A percentile compares a stretch with the other conserved stretches of the same genome.
phyloP scores from a whole-genome alignment of 2,797 vertebrate species.

The Tadarida brasiliensis region DNA sequence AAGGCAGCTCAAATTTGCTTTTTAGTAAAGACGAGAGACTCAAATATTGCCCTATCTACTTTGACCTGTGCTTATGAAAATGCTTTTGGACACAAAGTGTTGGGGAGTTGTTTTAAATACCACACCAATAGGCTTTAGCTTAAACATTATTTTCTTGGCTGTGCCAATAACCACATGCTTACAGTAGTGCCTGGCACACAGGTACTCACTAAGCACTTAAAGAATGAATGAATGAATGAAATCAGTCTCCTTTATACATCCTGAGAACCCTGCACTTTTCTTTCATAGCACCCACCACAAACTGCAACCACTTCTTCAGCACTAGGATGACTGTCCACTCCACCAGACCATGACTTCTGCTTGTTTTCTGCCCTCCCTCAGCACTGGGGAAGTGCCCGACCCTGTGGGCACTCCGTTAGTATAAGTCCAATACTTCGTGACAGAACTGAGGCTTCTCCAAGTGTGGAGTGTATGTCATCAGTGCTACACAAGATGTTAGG shows the following conservation, averaged over 20 bases:
- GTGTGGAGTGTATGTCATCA: rapidly evolving
- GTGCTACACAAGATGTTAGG: background rate
- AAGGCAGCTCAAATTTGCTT: background rate
- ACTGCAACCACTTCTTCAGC: background rate
- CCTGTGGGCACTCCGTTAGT: background rate
- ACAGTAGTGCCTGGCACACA: background rate
- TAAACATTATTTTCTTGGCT: background rate
- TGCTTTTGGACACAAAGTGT: background rate
- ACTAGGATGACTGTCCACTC: rapidly evolving
- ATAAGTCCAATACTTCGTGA: background rate
- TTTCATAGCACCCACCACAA: background rate
- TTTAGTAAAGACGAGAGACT: background rate
- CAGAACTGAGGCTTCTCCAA: background rate
- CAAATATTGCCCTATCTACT: constrained; percentile 6
- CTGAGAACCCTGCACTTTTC: background rate
- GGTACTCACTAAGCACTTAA: background rate
- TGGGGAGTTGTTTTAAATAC: background rate
- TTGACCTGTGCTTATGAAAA: background rate
- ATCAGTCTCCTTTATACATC: background rate
- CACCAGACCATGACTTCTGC: background rate
- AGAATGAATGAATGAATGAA: background rate
- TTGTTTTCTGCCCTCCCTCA: background rate
- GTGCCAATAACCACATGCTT: background rate
- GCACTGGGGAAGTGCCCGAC: rapidly evolving
- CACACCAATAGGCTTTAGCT: background rate